Conservation (phyloP, 2,888 invertebrate genomes). For the Gymnoscelis rufifasciata region DNA sequence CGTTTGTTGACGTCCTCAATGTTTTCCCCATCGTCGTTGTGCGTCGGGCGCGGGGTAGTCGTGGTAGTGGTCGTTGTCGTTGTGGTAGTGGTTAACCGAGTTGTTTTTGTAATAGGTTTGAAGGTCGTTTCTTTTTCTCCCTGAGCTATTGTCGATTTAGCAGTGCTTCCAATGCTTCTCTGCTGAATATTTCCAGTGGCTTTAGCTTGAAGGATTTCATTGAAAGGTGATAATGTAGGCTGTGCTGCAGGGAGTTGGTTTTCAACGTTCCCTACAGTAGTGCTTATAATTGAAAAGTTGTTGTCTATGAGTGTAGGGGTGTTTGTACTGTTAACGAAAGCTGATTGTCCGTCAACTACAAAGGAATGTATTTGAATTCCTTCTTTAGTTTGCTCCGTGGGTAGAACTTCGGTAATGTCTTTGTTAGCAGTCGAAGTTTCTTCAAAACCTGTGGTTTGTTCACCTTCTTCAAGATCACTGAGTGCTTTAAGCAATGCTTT, state of each 20-base stretch:
- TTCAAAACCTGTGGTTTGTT: constrained; percentile 67
- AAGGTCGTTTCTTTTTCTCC: constrained; percentile 39
- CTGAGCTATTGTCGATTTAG: constrained; percentile 40
- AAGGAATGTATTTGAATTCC: constrained; percentile 80
- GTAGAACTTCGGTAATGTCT: constrained; percentile 50
- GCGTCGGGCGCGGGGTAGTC: constrained; percentile 82
- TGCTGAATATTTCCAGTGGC: constrained; percentile 61
- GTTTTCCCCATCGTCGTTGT: constrained; percentile 83
- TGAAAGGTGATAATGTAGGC: constrained; percentile 59
- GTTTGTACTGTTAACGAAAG: constrained; percentile 52
- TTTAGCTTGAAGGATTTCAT: constrained; percentile 65
- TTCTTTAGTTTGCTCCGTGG: constrained; percentile 41
- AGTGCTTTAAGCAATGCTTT: constrained; percentile 87
- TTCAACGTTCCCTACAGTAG: constrained; percentile 71
- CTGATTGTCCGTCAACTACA: constrained; percentile 69
- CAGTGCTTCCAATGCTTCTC: constrained; percentile 56
- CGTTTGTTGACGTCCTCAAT: constrained; percentile 83
- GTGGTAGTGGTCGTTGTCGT: constrained; percentile 78
- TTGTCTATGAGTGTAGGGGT: constrained; percentile 57
- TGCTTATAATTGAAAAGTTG: constrained; percentile 65
- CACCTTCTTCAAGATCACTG: constrained; percentile 84
- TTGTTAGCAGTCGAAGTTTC: constrained; percentile 57
- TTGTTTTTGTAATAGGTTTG: constrained; percentile 33
- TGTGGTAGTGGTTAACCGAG: constrained; percentile 59
- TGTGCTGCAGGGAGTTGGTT: constrained; percentile 59